Evolutionary conservation across 37 sponge, comb jelly and placozoan genomes (phyloP).

Genomic region (Beroe ovata): DNA sequence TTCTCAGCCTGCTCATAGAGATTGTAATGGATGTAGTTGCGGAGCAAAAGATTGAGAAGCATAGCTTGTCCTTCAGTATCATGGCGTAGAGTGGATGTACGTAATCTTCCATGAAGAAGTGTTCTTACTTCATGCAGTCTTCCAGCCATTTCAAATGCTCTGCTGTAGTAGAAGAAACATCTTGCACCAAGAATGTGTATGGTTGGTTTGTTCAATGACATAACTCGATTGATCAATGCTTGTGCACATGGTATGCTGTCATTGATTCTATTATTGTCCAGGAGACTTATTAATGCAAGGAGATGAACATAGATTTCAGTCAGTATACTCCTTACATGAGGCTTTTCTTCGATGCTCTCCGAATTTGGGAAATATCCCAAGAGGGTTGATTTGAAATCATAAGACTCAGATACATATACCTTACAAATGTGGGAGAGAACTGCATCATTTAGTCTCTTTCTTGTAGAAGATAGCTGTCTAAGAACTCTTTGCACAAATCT

Average conservation of each 20-base stretch:
- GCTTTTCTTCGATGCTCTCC: slow-evolving; percentile 38
- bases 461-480: slow-evolving; percentile 72
- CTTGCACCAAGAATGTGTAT: slow-evolving; percentile 82
- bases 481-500: slow-evolving; percentile 83
- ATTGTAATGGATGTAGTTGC: slow-evolving; percentile 93
- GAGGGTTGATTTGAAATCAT: slow-evolving; percentile 54
- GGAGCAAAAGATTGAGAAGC: slow-evolving; percentile 85
- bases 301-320: slow-evolving; percentile 82
- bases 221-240: slow-evolving; percentile 74
- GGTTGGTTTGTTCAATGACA: slow-evolving; percentile 73
- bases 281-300: slow-evolving; percentile 74
- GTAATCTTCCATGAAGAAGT: slow-evolving; percentile 82
- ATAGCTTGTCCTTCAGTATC: slow-evolving; percentile 89
- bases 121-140: slow-evolving; percentile 80
- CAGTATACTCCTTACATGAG: slow-evolving; percentile 27
- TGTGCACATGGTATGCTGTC: slow-evolving; percentile 74
- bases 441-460: slow-evolving; percentile 76
- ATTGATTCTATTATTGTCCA: slow-evolving; percentile 72
- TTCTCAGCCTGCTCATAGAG: slow-evolving; percentile 95
- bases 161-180: slow-evolving; percentile 89
- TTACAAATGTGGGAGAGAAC: slow-evolving; percentile 74
- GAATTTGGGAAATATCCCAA: background rate
- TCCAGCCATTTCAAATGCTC: slow-evolving; percentile 83
- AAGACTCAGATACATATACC: slow-evolving; percentile 46
- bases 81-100: slow-evolving; percentile 84